Conservation (phyloP, 2,113 vertebrate species). For the Caranx ignobilis region DNA sequence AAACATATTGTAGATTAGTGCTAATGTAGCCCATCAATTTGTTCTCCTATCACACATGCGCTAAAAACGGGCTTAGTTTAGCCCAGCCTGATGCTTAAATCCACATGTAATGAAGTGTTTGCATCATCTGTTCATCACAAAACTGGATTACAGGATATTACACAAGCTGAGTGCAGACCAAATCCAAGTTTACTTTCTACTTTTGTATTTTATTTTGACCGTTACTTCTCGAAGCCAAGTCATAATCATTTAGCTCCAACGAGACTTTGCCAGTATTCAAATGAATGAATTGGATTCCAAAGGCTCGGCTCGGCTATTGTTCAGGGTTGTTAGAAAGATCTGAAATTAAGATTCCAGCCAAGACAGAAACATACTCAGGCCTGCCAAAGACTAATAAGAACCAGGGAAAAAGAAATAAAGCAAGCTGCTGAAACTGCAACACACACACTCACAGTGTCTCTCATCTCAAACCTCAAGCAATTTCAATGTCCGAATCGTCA, state of each 20-base stretch:
- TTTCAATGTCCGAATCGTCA: constrained; percentile 9
- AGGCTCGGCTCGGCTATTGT: constrained; percentile 7
- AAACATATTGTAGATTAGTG: not conserved
- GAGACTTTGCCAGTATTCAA: not conserved
- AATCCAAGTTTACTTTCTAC: not conserved
- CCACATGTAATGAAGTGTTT: not conserved
- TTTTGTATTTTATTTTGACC: not conserved
- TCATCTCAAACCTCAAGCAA: constrained; percentile 16
- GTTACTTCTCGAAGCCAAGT: constrained; percentile 14
- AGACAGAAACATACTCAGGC: constrained; percentile 12
- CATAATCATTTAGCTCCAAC: not conserved
- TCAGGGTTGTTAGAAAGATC: constrained; percentile 14
- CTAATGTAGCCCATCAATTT: not conserved
- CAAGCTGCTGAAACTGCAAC: constrained; percentile 14
- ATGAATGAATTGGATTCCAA: constrained; percentile 19
- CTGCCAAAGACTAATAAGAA: constrained; percentile 43
- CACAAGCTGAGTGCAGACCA: not conserved
- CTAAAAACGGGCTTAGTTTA: not conserved
- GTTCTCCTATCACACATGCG: not conserved
- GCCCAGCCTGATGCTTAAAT: not conserved
- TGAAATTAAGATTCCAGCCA: constrained; percentile 32
- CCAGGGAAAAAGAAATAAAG: constrained; percentile 12
- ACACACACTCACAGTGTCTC: constrained; percentile 2
- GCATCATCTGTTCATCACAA: constrained; percentile 25
- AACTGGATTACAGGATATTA: constrained; percentile 19